phyloP scores from a whole-genome alignment of 2,113 vertebrate genomes.

The Trachemys scripta region DNA sequence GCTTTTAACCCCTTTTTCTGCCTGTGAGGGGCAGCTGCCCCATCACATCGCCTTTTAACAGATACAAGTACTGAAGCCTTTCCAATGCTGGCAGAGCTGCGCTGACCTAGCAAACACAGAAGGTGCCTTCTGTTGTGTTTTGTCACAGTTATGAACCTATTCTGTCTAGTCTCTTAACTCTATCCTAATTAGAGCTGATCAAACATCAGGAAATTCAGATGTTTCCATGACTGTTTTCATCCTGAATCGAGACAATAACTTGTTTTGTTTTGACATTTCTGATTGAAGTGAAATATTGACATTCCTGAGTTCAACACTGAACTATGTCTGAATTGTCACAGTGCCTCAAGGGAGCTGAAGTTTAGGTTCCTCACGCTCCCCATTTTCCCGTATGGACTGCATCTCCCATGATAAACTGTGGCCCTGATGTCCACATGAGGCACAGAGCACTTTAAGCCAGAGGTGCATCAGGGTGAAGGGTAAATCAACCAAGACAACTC shows the following conservation, averaged over 20 bases:
- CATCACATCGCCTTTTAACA: too few species aligned
- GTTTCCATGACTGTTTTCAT: background rate
- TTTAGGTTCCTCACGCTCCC: too few species aligned
- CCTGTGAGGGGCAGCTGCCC: too few species aligned
- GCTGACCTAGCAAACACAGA: background rate
- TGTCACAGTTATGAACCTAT: background rate
- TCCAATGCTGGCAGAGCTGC: fast-evolving
- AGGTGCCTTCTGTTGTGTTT: background rate
- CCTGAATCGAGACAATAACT: fast-evolving
- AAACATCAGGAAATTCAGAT: background rate
- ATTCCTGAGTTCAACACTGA: background rate
- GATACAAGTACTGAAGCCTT: too few species aligned
- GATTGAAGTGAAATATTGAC: background rate
- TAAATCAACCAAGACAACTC: too few species aligned
- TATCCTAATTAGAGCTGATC: background rate
- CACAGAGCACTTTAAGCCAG: too few species aligned
- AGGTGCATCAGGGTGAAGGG: too few species aligned
- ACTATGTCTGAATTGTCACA: background rate
- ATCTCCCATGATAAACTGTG: too few species aligned
- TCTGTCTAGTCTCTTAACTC: fast-evolving
- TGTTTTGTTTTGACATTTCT: background rate
- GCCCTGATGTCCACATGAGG: too few species aligned
- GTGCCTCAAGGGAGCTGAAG: too few species aligned
- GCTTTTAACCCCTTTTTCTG: too few species aligned
- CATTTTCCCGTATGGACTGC: too few species aligned